Evolutionary conservation across 2,888 invertebrate species (phyloP).

Genomic region (Deroplatys truncata): DNA sequence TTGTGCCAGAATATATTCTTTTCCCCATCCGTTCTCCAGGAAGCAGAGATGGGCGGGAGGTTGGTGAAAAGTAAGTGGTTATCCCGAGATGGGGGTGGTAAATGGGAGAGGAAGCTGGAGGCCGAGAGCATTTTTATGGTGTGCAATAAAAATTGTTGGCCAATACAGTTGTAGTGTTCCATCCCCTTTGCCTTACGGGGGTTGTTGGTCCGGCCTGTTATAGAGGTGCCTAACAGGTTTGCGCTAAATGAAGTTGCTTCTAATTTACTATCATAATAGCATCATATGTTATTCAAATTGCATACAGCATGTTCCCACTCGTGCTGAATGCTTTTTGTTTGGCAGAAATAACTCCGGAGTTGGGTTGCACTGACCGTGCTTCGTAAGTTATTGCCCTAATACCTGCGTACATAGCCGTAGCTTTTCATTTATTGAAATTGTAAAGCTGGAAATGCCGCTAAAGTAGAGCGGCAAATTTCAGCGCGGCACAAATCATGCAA

Average conservation of each 20-base stretch:
- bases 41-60: background rate
- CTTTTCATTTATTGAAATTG: background rate
- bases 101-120: background rate
- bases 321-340: background rate
- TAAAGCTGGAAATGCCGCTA: background rate
- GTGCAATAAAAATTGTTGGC: constrained; percentile 2
- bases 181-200: background rate
- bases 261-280: background rate
- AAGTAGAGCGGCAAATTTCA: background rate
- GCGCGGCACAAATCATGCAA: background rate
- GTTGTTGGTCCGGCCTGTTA: too few relatives aligned
- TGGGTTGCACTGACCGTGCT: background rate
- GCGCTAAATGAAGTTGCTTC: background rate
- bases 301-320: background rate
- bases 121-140: background rate
- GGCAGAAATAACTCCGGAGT: background rate
- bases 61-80: background rate
- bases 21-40: background rate
- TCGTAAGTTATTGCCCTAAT: background rate
- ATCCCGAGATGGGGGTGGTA: background rate
- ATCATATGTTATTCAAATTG: background rate
- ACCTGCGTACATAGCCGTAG: background rate
- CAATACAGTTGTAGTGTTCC: background rate
- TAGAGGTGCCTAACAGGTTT: background rate
- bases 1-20: background rate